Evolutionary conservation across 2,888 invertebrate genomes (phyloP), one percentile per base, ranked within the genome.

Genomic region (Scotopteryx bipunctaria): DNA sequence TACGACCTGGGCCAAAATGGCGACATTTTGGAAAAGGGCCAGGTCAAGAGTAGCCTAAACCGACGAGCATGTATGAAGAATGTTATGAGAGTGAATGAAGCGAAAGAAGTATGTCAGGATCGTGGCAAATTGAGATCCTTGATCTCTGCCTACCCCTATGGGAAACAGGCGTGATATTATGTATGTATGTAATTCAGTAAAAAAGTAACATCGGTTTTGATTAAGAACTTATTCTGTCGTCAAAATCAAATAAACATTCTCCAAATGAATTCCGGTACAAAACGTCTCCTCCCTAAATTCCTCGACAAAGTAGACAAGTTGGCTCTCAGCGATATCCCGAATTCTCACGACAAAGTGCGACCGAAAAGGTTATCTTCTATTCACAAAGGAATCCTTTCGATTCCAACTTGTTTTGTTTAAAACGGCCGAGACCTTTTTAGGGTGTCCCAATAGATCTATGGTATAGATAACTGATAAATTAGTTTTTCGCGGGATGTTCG

Each of bases 381-480:
- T 59, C 49, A 59, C 57, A 59, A 57, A 57, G 55, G 55, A 54
- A 48, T 50, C 43, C 16, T 35, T 61, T 57, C 44, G 32, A 51
- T 52, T 49, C 57, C 52, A 25, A 59, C 53, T 62, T 63, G 59
- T 62, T 66, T 63, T 66, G 64, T 62, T 62, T 64, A 59, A 64
- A 57, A 63, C 45, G 61, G 55, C 55, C 59, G 47, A 52, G 53
- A 49, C 56, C 60, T 57, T 58, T 66, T 63, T 57, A 57, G 54
- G 54, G 49, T 54, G 56, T 61, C 61, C 61, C 64, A 36, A 60
- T 62, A 64, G 57, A 61, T 64, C 63, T 55, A 53, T 48, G 42
- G 43, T 43, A 55, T 54, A 43, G 48, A 61, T 67, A 62, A 61
- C 59, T 61, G 64, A 67, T 61, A 67, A 64, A 67, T 66, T 64